Evolutionary conservation across 2,797 vertebrate genomes (phyloP), one percentile per base, ranked within the genome.

Genomic region (Scleropages formosus): DNA sequence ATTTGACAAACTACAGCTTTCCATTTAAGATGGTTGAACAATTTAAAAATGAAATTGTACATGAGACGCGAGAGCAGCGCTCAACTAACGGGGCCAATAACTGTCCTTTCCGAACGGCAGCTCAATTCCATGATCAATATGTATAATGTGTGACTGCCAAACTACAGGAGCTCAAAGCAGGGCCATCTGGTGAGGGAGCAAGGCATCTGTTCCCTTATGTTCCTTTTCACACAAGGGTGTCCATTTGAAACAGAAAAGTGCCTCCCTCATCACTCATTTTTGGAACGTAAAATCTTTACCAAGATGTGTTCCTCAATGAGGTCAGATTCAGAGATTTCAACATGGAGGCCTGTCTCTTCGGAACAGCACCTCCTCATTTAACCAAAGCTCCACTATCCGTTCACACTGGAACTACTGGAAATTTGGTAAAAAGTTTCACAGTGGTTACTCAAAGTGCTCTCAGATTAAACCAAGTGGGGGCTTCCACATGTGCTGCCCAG

Each of bases 381-480:
- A 6, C 12, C 11, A 58, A n/a, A 60, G 15, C 26, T 53, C 7
- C 18, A 59, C 18, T 12, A 20, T 64, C 31, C 27, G n/a, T 39
- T 9, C 44, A 13, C 46, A 46, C 20, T 18, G 58, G 44, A 15
- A 20, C 68, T 12, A 22, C 46, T 73, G 4, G 24, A 2, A 39
- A 60, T 63, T 75, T 75, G 75, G 65, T 70, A 63, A 60, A 70
- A 59, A 76, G 67, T 63, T n/a, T 76, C 75, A 70, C 75, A 76
- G 75, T 76, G 75, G 58, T 71, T 61, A 61, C 16, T 58, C 69
- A 73, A 61, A 73, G 71, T 61, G 58, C 69, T 58, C 18, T 31
- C 62, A 15, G 46, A 60, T 16, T 39, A n/a, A 61, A 60, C 18
- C 59, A 73, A n/a, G n/a, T n/a, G n/a, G 44, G 47, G 75, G 24